Base-by-base conservation (phyloP, 2,888 invertebrate species). In the Ennomos erosarius region DNA sequence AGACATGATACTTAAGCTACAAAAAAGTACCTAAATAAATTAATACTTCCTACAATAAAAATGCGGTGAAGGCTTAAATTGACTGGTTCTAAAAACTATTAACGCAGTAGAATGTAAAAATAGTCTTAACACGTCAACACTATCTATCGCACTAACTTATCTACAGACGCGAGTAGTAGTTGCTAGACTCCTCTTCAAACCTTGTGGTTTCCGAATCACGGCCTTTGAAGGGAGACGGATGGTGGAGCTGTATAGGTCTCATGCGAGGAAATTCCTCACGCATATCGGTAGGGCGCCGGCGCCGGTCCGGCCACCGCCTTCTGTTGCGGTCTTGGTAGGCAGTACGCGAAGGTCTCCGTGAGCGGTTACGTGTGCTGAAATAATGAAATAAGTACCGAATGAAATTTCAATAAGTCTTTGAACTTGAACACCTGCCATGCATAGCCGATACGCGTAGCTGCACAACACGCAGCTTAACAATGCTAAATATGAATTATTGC, bases 241-340 rank as follows among this genome's bases (percentile, higher is more conserved):
- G 58, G 33, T 70, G 74, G 47, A 64, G 65, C 33, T 71, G 71
- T 35, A 60, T 44, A 36, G 73, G 61, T 40, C 68, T 63, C 49
- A 71, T 64, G 34, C 70, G 75, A 38, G 51, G 46, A 8, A 37
- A 9, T 1, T 55, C 73, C 67, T 64, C 72, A 71, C 53, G 66
- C 36, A 12, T 33, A 9, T 64, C 46, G 26, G 73, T 36, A 48
- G 73, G 70, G 37, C 73, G 70, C 35, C 73, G 67, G 43, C 81
- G 77, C 13, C 75, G 76, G 1, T 78, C 75, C 0, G 87, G 88
- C 79, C 81, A 82, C 45, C 86, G 77, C 58, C 84, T 76, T 39
- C 83, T 78, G 64, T 78, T 85, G 39, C 86, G 81, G 39, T 90
- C 90, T 49, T 84, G 82, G 68, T 88, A 82, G 44, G 79, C 73